A percentile compares a stretch with the other conserved stretches of the same genome.
Evolutionary conservation across 2,888 invertebrate genomes (phyloP).

Genomic region (Helleia helle): DNA sequence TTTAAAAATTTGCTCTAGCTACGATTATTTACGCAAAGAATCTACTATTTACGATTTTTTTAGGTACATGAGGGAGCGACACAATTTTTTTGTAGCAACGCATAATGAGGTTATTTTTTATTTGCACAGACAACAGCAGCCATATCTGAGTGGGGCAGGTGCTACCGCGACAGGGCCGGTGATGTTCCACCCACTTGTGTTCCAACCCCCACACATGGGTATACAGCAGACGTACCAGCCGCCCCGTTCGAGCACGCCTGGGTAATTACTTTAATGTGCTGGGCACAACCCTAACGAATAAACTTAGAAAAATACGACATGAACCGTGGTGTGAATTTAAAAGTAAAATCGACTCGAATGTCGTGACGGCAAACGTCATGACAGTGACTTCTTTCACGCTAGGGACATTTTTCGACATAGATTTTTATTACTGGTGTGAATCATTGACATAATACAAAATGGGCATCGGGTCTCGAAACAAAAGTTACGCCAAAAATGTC

Average conservation of each 20-base stretch:
- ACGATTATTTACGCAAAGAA: too few relatives aligned
- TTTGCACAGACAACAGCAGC: constrained; percentile 49
- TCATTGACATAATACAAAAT: too few relatives aligned
- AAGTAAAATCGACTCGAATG: too few relatives aligned
- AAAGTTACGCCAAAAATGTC: too few relatives aligned
- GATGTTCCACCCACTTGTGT: constrained; percentile 50
- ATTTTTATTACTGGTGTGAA: too few relatives aligned
- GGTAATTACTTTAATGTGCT: constrained; percentile 33
- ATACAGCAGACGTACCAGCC: constrained; percentile 51
- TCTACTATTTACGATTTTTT: neutral
- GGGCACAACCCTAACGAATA: neutral
- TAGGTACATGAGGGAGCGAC: neutral
- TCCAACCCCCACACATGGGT: constrained; percentile 50
- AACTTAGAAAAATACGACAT: too few relatives aligned
- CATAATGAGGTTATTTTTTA: constrained; percentile 10
- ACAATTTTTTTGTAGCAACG: neutral
- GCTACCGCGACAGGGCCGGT: constrained; percentile 45
- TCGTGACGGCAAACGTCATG: too few relatives aligned
- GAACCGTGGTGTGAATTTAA: too few relatives aligned
- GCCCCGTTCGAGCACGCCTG: constrained; percentile 48
- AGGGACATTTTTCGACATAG: too few relatives aligned
- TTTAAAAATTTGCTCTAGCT: too few relatives aligned
- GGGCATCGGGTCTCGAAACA: too few relatives aligned
- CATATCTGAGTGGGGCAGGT: constrained; percentile 45
- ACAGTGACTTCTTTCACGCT: too few relatives aligned